phyloP scores from a whole-genome alignment of 2,113 vertebrate genomes.

The Calypte anna region DNA sequence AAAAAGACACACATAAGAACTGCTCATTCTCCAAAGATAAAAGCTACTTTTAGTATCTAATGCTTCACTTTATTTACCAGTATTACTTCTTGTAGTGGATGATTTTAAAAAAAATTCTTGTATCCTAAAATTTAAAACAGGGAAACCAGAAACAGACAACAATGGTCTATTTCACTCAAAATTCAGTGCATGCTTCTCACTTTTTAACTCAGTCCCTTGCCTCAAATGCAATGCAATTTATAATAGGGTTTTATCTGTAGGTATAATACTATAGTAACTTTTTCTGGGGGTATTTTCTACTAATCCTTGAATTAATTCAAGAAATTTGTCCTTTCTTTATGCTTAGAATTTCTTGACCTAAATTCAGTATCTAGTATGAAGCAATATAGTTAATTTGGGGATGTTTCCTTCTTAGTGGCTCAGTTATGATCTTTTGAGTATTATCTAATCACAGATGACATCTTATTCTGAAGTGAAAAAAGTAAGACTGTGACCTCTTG shows the following conservation, averaged over 20 bases:
- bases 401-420: neutral
- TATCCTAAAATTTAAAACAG: neutral
- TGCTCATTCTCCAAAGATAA: neutral
- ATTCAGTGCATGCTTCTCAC: neutral
- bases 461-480: neutral
- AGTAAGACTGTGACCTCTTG: neutral
- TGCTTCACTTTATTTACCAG: neutral
- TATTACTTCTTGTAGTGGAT: neutral
- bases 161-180: neutral
- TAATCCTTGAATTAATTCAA: neutral
- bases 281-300: neutral
- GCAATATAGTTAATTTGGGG: fast-evolving
- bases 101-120: neutral
- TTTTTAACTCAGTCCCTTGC: neutral
- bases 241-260: neutral
- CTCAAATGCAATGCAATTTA: neutral
- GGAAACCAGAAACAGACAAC: neutral
- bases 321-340: neutral
- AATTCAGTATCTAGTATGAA: neutral
- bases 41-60: neutral
- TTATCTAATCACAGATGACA: neutral
- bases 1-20: too few species aligned
- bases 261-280: neutral
- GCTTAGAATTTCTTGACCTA: neutral
- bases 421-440: neutral